A percentile compares a stretch with the other conserved stretches of the same genome.
Evolutionary conservation across 2,888 invertebrate genomes (phyloP).

Genomic region (Eledona agricola): DNA sequence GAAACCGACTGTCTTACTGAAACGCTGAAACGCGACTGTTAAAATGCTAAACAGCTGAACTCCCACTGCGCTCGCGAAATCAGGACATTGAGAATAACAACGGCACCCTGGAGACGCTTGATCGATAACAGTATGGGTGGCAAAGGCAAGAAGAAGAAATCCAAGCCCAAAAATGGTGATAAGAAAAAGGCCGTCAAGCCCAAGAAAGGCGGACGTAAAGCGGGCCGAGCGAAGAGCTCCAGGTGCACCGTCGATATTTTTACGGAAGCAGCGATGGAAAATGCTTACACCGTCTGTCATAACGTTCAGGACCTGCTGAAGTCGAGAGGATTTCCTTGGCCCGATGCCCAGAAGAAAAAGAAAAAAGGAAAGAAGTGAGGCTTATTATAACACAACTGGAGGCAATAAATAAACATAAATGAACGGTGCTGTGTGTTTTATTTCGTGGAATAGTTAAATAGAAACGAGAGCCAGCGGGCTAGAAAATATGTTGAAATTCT

Average conservation of each 20-base stretch:
- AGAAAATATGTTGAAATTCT: no score
- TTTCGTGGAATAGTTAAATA: no score
- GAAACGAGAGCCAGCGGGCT: no score
- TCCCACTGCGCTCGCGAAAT: no score
- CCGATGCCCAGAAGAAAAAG: conserved; percentile 87
- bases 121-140: conserved; percentile 57
- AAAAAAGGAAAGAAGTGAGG: conserved; percentile 76
- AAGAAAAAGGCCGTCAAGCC: conserved; percentile 55
- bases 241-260: conserved; percentile 84
- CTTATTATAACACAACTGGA: no score
- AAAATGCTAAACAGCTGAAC: conserved; percentile 10
- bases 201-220: conserved; percentile 64
- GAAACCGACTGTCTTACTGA: conserved; percentile 2
- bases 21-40: conserved; percentile 15
- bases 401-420: no score
- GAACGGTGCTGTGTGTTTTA: no score
- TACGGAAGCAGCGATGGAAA: conserved; percentile 91
- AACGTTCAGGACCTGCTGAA: conserved; percentile 89
- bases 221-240: conserved; percentile 69
- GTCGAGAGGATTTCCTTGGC: conserved; percentile 89
- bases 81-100: no score
- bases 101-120: no score
- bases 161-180: conserved; percentile 63
- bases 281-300: conserved; percentile 93
- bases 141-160: conserved; percentile 60